Base-by-base conservation (phyloP, 1,140 invertebrate species). In the Chelonus insularis region DNA sequence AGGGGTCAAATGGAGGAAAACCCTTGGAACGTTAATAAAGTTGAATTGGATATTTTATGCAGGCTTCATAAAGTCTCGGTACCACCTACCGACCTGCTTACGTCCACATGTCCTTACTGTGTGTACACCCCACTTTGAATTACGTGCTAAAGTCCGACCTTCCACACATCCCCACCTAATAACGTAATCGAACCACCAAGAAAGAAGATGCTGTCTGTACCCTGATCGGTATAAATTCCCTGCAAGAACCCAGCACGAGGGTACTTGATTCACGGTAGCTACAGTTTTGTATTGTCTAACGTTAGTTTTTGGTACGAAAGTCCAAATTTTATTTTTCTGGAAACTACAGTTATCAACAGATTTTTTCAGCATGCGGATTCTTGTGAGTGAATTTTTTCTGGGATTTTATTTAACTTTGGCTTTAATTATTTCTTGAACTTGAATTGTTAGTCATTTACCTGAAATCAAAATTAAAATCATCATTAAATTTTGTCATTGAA, bases 201-300 rank as follows among this genome's bases (percentile, higher is more conserved):
- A 64, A 69, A 52, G 59, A 69, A 63, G 51, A 63, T 45, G n/a
- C 60, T 34, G 48, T 34, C 8, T 61, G 41, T 21, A 54, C 52
- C 55, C 60, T 37, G 55, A 41, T 54, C 55, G 47, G 68, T 73
- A 73, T 73, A 73, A 71, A 73, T 62, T 70, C 72, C 14, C 66
- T 68, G 61, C 62, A 63, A 63, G 36, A 55, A 61, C 8, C 36
- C 11, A 2, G 23, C 51, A 47, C 8, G 29, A 36, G 51, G 41
- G 14, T 61, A 61, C 41, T 61, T 16, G 36, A 55, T 45, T 55
- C 51, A 18, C 51, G 29, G 25, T 55, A 32, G 14, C 48, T 52
- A 25, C 29, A 54, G 50, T 55, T 61, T 52, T 20, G 23, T 52
- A 32, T 39, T 50, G n/a, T 36, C 29, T 2, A 21, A 37, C 23